Evolutionary conservation across 2,797 vertebrate genomes (phyloP).

Genomic region (Hybognathus amarus): DNA sequence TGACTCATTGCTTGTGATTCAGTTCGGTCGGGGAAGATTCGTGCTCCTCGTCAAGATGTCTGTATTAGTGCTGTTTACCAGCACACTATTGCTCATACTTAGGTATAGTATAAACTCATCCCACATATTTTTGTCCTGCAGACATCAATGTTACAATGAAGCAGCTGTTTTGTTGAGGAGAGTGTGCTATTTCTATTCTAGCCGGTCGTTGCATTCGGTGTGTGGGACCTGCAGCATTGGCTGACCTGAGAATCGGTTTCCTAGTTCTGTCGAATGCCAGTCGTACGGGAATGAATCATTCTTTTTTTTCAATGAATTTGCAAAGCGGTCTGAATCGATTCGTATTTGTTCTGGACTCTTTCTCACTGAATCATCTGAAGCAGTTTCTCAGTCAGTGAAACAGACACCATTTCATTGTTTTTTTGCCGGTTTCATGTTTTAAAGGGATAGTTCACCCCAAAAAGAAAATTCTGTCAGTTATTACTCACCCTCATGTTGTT

Average conservation of each 20-base stretch:
- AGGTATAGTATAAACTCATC: conserved; percentile 11
- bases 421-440: too few species aligned
- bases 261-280: background rate
- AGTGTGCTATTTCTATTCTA: background rate
- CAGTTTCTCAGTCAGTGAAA: background rate
- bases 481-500: too few species aligned
- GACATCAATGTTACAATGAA: background rate
- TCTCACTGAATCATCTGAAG: background rate
- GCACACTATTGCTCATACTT: background rate
- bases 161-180: background rate
- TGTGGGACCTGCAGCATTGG: background rate
- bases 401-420: too few species aligned
- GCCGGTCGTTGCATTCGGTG: background rate
- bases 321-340: background rate
- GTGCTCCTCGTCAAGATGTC: conserved; percentile 15
- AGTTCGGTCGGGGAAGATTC: background rate
- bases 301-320: background rate
- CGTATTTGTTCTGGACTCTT: background rate
- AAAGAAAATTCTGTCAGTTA: too few species aligned
- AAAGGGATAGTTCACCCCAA: too few species aligned
- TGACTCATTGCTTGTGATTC: conserved; percentile 48
- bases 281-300: background rate
- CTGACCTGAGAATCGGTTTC: background rate
- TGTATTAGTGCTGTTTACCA: background rate
- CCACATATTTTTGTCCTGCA: background rate